phyloP scores from a whole-genome alignment of 2,797 vertebrate species.

The Lacerta bilineata region DNA sequence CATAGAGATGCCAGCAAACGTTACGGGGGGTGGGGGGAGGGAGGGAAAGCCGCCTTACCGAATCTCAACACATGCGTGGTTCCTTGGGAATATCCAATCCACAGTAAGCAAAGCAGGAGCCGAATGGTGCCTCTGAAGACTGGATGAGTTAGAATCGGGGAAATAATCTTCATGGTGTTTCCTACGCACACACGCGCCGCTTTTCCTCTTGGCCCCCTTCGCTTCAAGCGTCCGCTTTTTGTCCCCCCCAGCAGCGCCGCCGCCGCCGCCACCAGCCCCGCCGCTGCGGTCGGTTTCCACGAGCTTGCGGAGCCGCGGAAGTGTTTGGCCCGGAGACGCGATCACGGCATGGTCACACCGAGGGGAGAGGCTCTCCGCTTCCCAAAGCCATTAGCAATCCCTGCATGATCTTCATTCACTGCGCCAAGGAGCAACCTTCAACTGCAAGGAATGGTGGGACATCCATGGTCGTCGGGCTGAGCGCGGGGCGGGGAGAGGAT shows the following conservation, averaged over 20 bases:
- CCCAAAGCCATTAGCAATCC: conserved; percentile 90
- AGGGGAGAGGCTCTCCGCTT: conserved; percentile 83
- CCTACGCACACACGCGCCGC: conserved; percentile 81
- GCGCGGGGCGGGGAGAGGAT: conserved; percentile 81
- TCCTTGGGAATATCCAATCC: conserved; percentile 94
- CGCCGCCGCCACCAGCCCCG: not conserved
- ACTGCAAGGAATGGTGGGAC: conserved; percentile 90
- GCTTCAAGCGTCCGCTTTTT: conserved; percentile 79
- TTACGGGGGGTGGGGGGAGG: not conserved
- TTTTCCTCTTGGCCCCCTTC: conserved; percentile 76
- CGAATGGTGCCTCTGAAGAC: conserved; percentile 88
- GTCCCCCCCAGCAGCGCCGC: not conserved
- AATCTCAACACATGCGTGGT: conserved; percentile 98
- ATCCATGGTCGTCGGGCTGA: conserved; percentile 88
- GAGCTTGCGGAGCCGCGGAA: conserved; percentile 79
- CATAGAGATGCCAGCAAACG: conserved; percentile 47
- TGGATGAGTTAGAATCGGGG: conserved; percentile 86
- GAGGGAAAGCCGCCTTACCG: conserved; percentile 86
- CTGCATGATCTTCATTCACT: conserved; percentile 94
- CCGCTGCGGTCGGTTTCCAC: conserved; percentile 81
- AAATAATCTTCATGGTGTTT: conserved; percentile 95
- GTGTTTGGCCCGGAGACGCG: conserved; percentile 83
- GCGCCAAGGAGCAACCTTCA: conserved; percentile 92
- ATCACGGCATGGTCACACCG: conserved; percentile 95
- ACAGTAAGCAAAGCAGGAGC: conserved; percentile 90